Percentiles rank a stretch among this genome's conserved stretches.
These are phyloP conservation scores for Tragelaphus eurycerus DNA, from an alignment of 2,797 vertebrate species.

Conservation along the genomic window DNA sequence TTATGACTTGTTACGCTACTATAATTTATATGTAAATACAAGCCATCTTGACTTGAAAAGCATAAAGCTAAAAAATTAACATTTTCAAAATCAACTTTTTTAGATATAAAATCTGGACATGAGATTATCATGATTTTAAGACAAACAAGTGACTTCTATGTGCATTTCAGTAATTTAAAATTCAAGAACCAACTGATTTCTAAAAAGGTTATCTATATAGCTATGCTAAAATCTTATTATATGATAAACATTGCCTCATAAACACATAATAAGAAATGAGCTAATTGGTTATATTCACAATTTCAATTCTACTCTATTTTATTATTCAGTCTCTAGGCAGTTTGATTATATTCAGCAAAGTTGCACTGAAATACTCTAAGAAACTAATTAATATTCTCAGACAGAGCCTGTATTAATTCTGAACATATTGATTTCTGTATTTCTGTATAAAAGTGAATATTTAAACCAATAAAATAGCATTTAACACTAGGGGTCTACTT, in stretches of 20 bases:
- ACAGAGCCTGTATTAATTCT: neutral
- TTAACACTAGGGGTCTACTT: neutral
- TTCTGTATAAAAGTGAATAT: neutral
- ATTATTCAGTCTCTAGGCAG: neutral
- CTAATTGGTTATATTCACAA: neutral
- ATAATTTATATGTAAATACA: neutral
- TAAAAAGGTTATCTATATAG: neutral
- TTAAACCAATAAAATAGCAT: conserved; percentile 6
- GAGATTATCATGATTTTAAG: neutral
- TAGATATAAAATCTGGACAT: neutral
- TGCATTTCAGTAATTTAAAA: neutral
- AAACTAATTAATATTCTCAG: conserved; percentile 33
- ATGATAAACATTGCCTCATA: neutral
- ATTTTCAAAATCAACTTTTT: neutral
- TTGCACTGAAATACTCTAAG: neutral
- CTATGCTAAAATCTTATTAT: neutral
- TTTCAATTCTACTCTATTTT: neutral
- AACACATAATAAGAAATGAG: neutral
- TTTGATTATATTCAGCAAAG: neutral
- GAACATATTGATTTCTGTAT: neutral
- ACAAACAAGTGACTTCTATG: neutral
- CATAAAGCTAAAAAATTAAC: neutral
- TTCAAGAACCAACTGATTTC: neutral
- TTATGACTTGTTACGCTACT: neutral
- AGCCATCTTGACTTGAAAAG: neutral